A percentile compares a stretch with the other conserved stretches of the same genome.
These are phyloP conservation scores for Nysson spinosus DNA, from an alignment of 2,888 invertebrate species.

Conservation along the genomic window DNA sequence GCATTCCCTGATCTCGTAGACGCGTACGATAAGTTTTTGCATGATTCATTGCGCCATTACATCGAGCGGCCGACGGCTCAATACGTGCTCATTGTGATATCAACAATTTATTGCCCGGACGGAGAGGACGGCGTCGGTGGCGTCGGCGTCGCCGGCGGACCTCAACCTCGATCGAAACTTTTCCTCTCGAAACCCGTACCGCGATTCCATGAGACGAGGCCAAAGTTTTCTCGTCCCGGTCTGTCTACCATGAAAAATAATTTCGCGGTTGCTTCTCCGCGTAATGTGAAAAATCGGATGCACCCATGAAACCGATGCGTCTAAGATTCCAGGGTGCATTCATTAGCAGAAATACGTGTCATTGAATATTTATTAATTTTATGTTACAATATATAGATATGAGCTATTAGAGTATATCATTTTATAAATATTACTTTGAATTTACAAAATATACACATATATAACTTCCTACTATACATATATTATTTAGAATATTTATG, in stretches of 20 bases:
- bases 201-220: neutral
- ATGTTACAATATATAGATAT: too few species aligned
- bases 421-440: too few species aligned
- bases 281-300: conserved; percentile 1
- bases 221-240: conserved; percentile 27
- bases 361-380: too few species aligned
- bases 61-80: conserved; percentile 54
- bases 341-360: too few species aligned
- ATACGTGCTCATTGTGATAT: conserved; percentile 61
- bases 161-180: conserved; percentile 40
- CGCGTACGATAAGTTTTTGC: conserved; percentile 55
- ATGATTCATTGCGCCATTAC: conserved; percentile 61
- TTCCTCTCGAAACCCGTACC: too few species aligned
- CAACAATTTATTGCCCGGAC: conserved; percentile 56
- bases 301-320: too few species aligned
- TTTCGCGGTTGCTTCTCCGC: conserved; percentile 8
- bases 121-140: conserved; percentile 30
- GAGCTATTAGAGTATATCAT: too few species aligned
- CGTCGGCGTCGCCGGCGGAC: conserved; percentile 8
- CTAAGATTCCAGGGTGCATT: too few species aligned
- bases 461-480: too few species aligned
- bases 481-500: too few species aligned
- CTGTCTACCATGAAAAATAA: conserved; percentile 27
- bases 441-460: too few species aligned
- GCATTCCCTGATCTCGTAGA: conserved; percentile 56